Evolutionary conservation across 2,888 invertebrate species (phyloP), one percentile per base, ranked within the genome.

Genomic region (Calameuta filiformis): DNA sequence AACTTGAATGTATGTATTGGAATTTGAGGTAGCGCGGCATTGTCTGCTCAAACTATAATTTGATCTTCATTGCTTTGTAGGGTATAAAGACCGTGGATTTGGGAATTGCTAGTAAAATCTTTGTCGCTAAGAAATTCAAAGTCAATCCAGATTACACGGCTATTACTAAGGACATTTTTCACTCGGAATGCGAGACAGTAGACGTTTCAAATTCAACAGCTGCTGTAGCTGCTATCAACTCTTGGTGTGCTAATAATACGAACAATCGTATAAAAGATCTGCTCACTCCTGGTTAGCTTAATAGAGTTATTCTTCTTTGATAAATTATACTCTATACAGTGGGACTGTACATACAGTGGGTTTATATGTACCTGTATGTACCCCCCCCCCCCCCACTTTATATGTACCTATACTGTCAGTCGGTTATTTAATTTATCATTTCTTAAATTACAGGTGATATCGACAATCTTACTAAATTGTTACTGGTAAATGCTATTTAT

Each of bases 401-500:
- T 30, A 73, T 69, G 68, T 71, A 73, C 71, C n/a, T 23, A 40
- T 35, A 35, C 1, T 12, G 15, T 79, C 35, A 23, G 34, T 56
- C n/a, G 15, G 35, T n/a, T 12, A 35, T 33, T 6, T 73, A 35
- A 35, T 3, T 23, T n/a, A 12, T 11, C 1, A 73, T 33, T 69
- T 80, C 75, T 73, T 68, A 74, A 40, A 73, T 84, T 82, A 78
- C 81, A 92, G 94, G 93, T 82, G 92, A 93, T 85, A 88, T 97
- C 1, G 86, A 92, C 87, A 75, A 76, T 0, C 87, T 92, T 0
- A 96, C 96, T 1, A 93, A 94, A 76, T 91, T 97, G 79, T 95
- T 97, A 4, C 93, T 98, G 9, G 94, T 97, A 3, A 98, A 97
- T 89, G 97, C 97, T 0, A 94, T 98, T 30, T 97, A 97, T 89